Percentiles rank a stretch among this genome's conserved stretches.
Conservation (phyloP, 2,888 invertebrate genomes). For the Pachymerium ferrugineum region DNA sequence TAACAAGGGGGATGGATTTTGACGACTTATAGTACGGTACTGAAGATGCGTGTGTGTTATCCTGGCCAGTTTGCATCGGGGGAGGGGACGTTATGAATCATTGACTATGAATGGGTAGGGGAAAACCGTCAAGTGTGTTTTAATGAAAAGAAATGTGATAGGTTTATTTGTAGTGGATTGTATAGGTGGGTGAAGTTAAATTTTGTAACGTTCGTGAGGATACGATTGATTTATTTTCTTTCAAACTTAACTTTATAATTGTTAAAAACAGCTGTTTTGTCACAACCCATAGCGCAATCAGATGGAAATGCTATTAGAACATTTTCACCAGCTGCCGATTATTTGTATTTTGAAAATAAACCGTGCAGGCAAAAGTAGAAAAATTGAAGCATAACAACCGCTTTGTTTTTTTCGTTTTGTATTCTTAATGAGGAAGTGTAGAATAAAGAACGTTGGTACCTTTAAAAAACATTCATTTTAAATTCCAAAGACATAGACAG, state of each 20-base stretch:
- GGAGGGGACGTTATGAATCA: too few relatives aligned
- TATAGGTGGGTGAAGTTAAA: too few relatives aligned
- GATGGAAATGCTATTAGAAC: background rate
- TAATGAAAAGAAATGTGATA: too few relatives aligned
- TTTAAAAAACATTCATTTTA: background rate
- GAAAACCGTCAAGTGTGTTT: too few relatives aligned
- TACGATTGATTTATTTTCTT: background rate
- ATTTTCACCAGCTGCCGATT: background rate
- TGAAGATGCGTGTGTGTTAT: too few relatives aligned
- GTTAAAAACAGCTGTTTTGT: background rate
- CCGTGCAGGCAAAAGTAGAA: background rate
- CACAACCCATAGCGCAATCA: background rate
- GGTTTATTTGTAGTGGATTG: too few relatives aligned
- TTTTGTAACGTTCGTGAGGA: too few relatives aligned
- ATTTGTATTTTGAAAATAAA: background rate
- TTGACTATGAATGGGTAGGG: too few relatives aligned
- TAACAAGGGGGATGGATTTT: conserved; percentile 62
- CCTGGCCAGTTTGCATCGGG: too few relatives aligned
- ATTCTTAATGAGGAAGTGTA: background rate
- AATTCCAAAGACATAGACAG: conserved; percentile 1
- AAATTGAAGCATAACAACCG: background rate
- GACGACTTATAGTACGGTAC: too few relatives aligned
- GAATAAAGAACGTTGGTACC: background rate
- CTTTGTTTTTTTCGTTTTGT: too few relatives aligned
- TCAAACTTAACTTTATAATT: background rate